These are phyloP conservation scores for Ormyrus labotus DNA, from an alignment of 2,888 invertebrate genomes.

Conservation along the genomic window DNA sequence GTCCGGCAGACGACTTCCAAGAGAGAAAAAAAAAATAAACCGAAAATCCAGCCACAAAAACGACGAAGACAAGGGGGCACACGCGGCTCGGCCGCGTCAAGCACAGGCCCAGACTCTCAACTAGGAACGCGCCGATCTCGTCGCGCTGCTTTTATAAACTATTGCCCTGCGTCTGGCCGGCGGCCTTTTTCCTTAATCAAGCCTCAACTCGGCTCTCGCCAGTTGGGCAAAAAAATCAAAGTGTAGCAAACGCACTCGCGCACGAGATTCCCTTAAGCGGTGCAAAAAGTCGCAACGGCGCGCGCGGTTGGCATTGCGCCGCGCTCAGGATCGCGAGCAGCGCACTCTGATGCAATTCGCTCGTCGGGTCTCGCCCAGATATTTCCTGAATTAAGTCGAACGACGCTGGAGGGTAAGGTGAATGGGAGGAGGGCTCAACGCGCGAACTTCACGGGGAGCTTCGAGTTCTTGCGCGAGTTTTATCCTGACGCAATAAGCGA, in stretches of 20 bases:
- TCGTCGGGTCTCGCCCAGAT: constrained; percentile 66
- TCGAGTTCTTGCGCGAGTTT: too few relatives aligned
- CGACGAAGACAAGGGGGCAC: not conserved
- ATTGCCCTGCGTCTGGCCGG: constrained; percentile 62
- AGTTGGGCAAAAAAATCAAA: constrained; percentile 24
- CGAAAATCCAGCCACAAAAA: not conserved
- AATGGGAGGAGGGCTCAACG: not conserved
- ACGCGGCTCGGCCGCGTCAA: constrained; percentile 22
- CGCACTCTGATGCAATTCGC: constrained; percentile 66
- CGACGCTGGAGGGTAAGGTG: constrained; percentile 12
- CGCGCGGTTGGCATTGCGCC: constrained; percentile 46
- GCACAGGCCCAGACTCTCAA: constrained; percentile 61
- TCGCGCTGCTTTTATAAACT: constrained; percentile 72
- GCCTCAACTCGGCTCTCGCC: not conserved
- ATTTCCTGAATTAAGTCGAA: constrained; percentile 72
- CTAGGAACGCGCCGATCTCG: constrained; percentile 65
- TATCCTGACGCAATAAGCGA: too few relatives aligned
- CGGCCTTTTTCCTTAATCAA: constrained; percentile 56
- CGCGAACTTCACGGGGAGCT: too few relatives aligned
- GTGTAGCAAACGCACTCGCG: constrained; percentile 45
- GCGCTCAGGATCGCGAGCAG: constrained; percentile 12
- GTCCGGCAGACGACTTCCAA: not conserved
- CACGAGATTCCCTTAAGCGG: constrained; percentile 73
- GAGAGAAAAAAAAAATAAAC: not conserved
- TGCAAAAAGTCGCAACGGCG: constrained; percentile 67